Evolutionary conservation across 2,888 invertebrate species (phyloP).

Genomic region (Acronicta aceris): DNA sequence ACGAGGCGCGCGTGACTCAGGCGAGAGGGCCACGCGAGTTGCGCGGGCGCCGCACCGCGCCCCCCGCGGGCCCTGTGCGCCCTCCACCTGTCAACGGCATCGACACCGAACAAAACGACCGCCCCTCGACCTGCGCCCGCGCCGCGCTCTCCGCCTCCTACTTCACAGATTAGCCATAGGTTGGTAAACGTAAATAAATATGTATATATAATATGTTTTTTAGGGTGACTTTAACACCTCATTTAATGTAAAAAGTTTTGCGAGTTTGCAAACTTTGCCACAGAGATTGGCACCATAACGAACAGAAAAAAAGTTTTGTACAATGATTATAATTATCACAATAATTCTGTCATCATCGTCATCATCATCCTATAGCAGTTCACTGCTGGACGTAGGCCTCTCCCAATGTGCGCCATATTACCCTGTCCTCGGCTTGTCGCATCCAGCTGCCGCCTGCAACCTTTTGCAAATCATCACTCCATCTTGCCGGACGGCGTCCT

Average conservation of each 20-base stretch:
- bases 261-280: background rate
- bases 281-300: too few relatives aligned
- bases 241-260: slow-evolving; percentile 58
- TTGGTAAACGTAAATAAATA: slow-evolving; percentile 14
- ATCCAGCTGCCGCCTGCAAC: too few relatives aligned
- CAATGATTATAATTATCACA: too few relatives aligned
- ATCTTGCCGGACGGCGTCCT: too few relatives aligned
- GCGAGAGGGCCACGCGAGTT: slow-evolving; percentile 88
- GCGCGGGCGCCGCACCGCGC: slow-evolving; percentile 81
- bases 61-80: slow-evolving; percentile 65
- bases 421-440: too few relatives aligned
- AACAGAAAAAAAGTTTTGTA: too few relatives aligned
- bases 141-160: slow-evolving; percentile 54
- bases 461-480: too few relatives aligned
- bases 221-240: slow-evolving; percentile 68
- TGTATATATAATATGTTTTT: slow-evolving; percentile 61
- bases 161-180: slow-evolving; percentile 69
- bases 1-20: slow-evolving; percentile 89
- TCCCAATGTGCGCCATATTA: too few relatives aligned
- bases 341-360: too few relatives aligned
- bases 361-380: too few relatives aligned
- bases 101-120: slow-evolving; percentile 64
- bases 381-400: too few relatives aligned
- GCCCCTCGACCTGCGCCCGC: slow-evolving; percentile 59
- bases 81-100: slow-evolving; percentile 75